Percentiles rank a stretch among this genome's conserved stretches.
These are phyloP conservation scores for Drosophila pachea DNA, from an alignment of 1,140 invertebrate genomes.

Conservation along the genomic window DNA sequence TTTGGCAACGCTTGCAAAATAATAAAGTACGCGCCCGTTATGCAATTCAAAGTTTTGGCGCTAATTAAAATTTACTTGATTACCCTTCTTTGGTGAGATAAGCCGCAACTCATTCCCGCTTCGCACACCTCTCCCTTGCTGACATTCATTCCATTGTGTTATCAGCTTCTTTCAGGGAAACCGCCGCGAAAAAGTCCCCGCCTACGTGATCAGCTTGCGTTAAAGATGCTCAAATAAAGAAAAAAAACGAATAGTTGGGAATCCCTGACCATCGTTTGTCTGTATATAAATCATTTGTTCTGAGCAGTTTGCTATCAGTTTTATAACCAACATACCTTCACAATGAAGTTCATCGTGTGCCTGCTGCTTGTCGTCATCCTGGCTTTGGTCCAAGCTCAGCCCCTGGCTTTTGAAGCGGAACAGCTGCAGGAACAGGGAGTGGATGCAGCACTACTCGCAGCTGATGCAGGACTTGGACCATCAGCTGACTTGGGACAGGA, in stretches of 20 bases:
- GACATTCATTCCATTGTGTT: neutral
- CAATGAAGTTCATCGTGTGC: slow-evolving; percentile 28
- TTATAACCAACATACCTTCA: neutral
- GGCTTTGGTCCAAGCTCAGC: neutral
- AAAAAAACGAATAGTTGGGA: slow-evolving; percentile 7
- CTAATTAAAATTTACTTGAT: neutral
- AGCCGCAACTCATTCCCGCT: too few species aligned
- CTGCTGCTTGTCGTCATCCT: slow-evolving; percentile 10
- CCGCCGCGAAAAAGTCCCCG: slow-evolving; percentile 12
- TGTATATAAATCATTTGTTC: slow-evolving; percentile 7
- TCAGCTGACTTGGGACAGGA: neutral
- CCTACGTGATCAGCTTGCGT: slow-evolving; percentile 5
- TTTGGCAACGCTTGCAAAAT: slow-evolving; percentile 2
- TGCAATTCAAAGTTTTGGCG: neutral
- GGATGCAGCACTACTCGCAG: neutral
- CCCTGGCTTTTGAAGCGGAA: too few species aligned
- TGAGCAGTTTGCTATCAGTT: too few species aligned
- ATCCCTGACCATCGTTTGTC: neutral
- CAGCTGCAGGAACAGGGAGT: neutral
- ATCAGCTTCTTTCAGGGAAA: neutral
- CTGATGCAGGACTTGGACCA: neutral
- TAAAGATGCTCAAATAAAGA: neutral
- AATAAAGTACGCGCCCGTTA: too few species aligned
- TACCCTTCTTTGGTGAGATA: too few species aligned
- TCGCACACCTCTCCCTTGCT: too few species aligned